Conservation (phyloP, 2,888 invertebrate genomes). For the Dynastes maya region DNA sequence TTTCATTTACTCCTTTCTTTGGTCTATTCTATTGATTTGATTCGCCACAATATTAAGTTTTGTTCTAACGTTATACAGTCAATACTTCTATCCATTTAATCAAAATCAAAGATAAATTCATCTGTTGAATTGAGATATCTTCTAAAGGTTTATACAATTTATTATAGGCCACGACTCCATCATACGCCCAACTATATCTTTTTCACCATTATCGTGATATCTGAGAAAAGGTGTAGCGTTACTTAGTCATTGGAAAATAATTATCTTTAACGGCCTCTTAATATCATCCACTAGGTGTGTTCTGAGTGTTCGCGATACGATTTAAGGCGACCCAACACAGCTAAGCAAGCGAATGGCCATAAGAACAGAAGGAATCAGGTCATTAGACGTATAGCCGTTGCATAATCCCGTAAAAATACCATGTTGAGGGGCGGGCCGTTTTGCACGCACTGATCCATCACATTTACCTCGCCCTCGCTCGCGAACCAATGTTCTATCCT, state of each 20-base stretch:
- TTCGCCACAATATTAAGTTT: too few species aligned
- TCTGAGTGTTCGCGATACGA: conserved; percentile 9
- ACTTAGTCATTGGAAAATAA: conserved; percentile 25
- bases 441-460: conserved; percentile 52
- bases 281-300: conserved; percentile 12
- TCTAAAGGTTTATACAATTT: neutral
- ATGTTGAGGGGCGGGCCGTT: conserved; percentile 52
- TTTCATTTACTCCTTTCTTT: too few species aligned
- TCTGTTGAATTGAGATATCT: too few species aligned
- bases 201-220: conserved; percentile 3
- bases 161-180: neutral
- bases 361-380: conserved; percentile 52
- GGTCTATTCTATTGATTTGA: too few species aligned
- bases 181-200: neutral
- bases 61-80: too few species aligned
- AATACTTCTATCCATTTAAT: too few species aligned
- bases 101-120: too few species aligned
- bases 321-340: neutral
- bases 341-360: conserved; percentile 1
- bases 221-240: conserved; percentile 2
- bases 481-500: neutral
- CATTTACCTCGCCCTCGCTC: conserved; percentile 39
- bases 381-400: conserved; percentile 56
- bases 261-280: conserved; percentile 19
- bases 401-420: conserved; percentile 57